Evolutionary conservation across 2,888 invertebrate genomes (phyloP), one percentile per base, ranked within the genome.

Genomic region (Blastobasis adustella): DNA sequence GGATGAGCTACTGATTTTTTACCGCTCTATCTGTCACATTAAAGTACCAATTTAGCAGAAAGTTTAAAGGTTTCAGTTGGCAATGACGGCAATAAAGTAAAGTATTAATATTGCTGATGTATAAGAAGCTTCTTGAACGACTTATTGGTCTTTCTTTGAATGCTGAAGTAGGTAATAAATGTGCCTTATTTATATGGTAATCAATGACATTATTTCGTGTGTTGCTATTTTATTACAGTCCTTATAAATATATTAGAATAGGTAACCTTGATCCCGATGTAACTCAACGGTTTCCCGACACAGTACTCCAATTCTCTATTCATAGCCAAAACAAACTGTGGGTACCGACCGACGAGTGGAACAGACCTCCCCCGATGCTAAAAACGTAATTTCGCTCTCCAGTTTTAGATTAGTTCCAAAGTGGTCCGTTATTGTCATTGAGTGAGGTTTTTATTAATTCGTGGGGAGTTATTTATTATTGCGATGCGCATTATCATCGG

Each of bases 391-490:
- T 82, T 79, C 62, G 67, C 63, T 71, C 67, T 70, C 62, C 68
- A 76, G 73, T 75, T 76, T 72, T 76, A 79, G 79, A 85, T 85
- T 83, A 81, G 76, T 82, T 83, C 75, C 74, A 66, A 80, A 81
- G 83, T 79, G 79, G 82, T 67, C 66, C 61, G 73, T 81, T 80
- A 84, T 86, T 86, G 81, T 85, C 74, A 74, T 82, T 65, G 73
- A 82, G 82, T 82, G 81, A 84, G 79, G 71, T 82, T 87, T 86
- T 83, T 85, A 85, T 84, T 85, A 85, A 83, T 84, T 76, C 70
- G 76, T 70, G 71, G 84, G 84, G 83, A 81, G 81, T 81, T 73
- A 69, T 73, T 76, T 53, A 50, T 54, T 46, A 73, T 73, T 73
- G 72, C 73, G 70, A 69, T 59, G 67, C 69, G 78, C 74, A 79